phyloP scores from a whole-genome alignment of 2,113 vertebrate genomes.

The Epinephelus cyanopodus region DNA sequence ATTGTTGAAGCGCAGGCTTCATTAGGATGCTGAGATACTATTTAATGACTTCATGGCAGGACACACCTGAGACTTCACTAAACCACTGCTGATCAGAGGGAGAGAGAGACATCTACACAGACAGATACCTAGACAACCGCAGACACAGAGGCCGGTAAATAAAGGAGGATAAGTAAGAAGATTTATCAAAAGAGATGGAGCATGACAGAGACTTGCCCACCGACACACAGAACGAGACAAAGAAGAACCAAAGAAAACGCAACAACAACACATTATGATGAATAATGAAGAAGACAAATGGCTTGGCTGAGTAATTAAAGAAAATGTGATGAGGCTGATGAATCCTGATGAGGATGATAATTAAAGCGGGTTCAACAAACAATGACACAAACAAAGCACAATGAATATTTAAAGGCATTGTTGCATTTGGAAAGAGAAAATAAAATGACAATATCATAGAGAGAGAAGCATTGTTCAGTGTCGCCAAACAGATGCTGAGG shows the following conservation, averaged over 20 bases:
- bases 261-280: conserved; percentile 26
- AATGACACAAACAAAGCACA: conserved; percentile 26
- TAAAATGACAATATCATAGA: not conserved
- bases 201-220: not conserved
- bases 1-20: not conserved
- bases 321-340: conserved; percentile 49
- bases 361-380: conserved; percentile 58
- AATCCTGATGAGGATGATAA: conserved; percentile 60
- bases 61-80: conserved; percentile 17
- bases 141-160: not conserved
- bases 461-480: not conserved
- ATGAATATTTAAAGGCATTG: conserved; percentile 42
- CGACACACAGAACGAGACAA: not conserved
- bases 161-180: not conserved
- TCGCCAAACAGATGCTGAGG: not conserved
- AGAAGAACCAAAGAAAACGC: not conserved
- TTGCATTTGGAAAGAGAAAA: not conserved
- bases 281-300: conserved; percentile 39
- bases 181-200: conserved; percentile 1
- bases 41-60: conserved; percentile 3
- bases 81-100: not conserved
- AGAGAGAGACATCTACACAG: not conserved
- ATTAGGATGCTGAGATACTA: not conserved
- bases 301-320: conserved; percentile 50
- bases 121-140: not conserved